Evolutionary conservation across 1,140 invertebrate species (phyloP).

Genomic region (Drosophila baimaii): DNA sequence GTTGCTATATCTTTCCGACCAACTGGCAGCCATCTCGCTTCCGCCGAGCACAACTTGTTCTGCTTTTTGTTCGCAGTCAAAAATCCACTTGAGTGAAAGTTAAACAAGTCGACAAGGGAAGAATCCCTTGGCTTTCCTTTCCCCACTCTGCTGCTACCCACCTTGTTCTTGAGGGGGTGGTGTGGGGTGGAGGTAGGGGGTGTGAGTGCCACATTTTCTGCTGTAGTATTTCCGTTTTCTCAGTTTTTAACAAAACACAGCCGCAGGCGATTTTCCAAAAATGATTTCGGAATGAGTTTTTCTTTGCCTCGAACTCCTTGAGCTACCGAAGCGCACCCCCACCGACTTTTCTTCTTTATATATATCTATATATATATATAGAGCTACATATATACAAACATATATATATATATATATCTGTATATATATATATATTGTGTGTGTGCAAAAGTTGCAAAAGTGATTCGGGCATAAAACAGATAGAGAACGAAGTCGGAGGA

Average conservation of each 20-base stretch:
- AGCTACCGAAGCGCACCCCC: neutral
- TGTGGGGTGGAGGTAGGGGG: neutral
- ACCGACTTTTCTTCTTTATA: neutral
- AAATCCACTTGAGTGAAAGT: constrained; percentile 75
- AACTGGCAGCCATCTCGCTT: neutral
- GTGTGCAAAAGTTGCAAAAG: constrained; percentile 72
- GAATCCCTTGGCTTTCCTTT: constrained; percentile 27
- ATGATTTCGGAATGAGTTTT: constrained; percentile 79
- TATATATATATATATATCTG: neutral
- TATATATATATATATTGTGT: neutral
- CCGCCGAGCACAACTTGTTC: constrained; percentile 23
- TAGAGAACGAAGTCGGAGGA: constrained; percentile 27
- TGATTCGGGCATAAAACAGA: constrained; percentile 75
- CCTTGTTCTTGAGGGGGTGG: constrained; percentile 6
- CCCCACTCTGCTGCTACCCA: neutral
- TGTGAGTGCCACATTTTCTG: constrained; percentile 46
- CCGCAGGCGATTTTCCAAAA: constrained; percentile 77
- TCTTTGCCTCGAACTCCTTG: constrained; percentile 33
- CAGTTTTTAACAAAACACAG: constrained; percentile 78
- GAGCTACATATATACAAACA: neutral
- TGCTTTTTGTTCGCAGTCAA: constrained; percentile 46
- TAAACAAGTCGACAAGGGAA: constrained; percentile 72
- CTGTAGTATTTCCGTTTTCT: constrained; percentile 75
- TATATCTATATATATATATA: neutral
- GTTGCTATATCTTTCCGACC: constrained; percentile 1